Evolutionary conservation across 2,888 invertebrate genomes (phyloP).

Genomic region (Hydroisotoma schaefferi): DNA sequence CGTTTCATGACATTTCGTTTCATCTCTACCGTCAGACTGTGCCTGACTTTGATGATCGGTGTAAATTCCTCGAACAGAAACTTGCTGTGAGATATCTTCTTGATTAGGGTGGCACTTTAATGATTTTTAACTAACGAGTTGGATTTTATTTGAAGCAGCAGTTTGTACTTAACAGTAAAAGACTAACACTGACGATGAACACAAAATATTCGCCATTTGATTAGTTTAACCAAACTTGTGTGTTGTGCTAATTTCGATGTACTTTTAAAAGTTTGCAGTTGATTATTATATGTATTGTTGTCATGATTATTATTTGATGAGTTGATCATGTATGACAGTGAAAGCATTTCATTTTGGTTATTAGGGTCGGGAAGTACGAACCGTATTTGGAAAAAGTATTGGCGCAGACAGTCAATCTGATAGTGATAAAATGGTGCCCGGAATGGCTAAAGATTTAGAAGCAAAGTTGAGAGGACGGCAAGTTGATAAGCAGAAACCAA

Average conservation of each 20-base stretch:
- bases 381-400: conserved; percentile 23
- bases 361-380: conserved; percentile 42
- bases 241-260: too few species aligned
- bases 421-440: conserved; percentile 54
- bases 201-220: too few species aligned
- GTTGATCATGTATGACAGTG: neutral
- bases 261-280: too few species aligned
- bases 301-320: too few species aligned
- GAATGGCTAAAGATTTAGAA: conserved; percentile 69
- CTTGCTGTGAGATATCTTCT: conserved; percentile 53
- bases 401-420: conserved; percentile 18
- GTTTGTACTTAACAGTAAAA: too few species aligned
- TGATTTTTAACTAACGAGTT: too few species aligned
- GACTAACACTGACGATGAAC: too few species aligned
- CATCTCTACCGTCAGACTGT: conserved; percentile 81
- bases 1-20: conserved; percentile 78
- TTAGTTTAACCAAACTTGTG: too few species aligned
- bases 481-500: conserved; percentile 69
- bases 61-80: conserved; percentile 74
- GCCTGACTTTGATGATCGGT: conserved; percentile 77
- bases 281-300: too few species aligned
- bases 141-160: too few species aligned
- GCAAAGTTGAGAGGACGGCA: conserved; percentile 66
- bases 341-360: too few species aligned
- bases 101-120: too few species aligned